phyloP scores from a whole-genome alignment of 2,888 invertebrate genomes.

The Uloborus plumipes region DNA sequence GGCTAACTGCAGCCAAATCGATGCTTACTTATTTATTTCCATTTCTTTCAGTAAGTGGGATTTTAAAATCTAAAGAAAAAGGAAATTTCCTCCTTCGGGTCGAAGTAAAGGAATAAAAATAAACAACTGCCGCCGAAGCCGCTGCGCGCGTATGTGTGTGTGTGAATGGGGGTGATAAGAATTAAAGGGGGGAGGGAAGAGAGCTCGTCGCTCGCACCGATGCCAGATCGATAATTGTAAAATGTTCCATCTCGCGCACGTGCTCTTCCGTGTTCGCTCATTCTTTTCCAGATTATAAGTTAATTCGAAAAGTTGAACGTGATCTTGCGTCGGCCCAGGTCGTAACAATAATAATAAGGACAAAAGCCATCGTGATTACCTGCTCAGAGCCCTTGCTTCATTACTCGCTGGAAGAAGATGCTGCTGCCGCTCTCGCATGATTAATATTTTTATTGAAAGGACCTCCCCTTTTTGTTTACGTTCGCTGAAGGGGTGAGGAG shows the following conservation, averaged over 20 bases:
- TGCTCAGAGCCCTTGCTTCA: conserved; percentile 23
- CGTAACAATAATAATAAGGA: conserved; percentile 44
- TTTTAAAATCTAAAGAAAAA: not conserved
- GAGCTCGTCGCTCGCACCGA: conserved; percentile 1
- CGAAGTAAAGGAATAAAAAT: conserved; percentile 11
- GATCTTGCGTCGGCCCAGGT: conserved; percentile 22
- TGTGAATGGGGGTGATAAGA: not conserved
- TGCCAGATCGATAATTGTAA: conserved; percentile 51
- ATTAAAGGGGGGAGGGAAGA: not conserved
- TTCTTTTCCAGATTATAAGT: conserved; percentile 43
- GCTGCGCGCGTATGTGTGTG: not conserved
- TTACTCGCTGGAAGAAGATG: conserved; percentile 21
- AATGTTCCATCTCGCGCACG: conserved; percentile 26
- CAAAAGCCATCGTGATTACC: conserved; percentile 42
- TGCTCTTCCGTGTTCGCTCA: conserved; percentile 4
- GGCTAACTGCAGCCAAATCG: no score
- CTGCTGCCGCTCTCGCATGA: conserved; percentile 33
- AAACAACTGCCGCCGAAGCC: not conserved
- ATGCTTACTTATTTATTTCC: no score
- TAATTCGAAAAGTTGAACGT: conserved; percentile 56
- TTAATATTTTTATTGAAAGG: conserved; percentile 48
- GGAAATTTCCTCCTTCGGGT: not conserved
- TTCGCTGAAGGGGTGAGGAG: conserved; percentile 12
- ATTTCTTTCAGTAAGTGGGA: no score
- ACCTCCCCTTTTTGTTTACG: conserved; percentile 21